Conservation (phyloP, 2,888 invertebrate species). For the Drosophila aldrichi region DNA sequence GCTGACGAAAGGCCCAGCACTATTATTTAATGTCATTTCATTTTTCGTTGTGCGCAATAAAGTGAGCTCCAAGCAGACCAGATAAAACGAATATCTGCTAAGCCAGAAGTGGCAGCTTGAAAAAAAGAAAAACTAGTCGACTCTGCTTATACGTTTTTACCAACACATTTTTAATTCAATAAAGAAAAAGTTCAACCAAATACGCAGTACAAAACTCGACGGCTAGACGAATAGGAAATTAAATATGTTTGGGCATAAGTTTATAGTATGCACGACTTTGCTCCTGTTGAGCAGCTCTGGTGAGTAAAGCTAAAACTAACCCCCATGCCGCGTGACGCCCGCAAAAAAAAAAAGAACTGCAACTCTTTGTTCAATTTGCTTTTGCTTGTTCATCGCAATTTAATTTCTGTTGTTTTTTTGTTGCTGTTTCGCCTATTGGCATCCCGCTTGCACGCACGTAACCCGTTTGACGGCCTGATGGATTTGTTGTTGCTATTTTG, state of each 20-base stretch:
- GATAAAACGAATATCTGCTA: conserved; percentile 7
- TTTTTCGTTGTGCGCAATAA: conserved; percentile 60
- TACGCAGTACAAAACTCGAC: conserved; percentile 6
- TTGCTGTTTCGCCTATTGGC: conserved; percentile 30
- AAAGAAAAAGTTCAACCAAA: conserved; percentile 2
- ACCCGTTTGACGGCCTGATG: conserved; percentile 38
- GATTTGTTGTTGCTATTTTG: conserved; percentile 16
- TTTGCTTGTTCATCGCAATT: conserved; percentile 70
- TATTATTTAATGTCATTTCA: conserved; percentile 56
- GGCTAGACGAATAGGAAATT: conserved; percentile 17
- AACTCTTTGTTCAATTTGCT: conserved; percentile 66
- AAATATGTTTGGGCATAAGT: conserved; percentile 75
- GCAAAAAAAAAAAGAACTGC: conserved; percentile 40
- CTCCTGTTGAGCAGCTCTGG: conserved; percentile 66
- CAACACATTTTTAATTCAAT: neutral
- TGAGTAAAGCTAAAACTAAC: conserved; percentile 63
- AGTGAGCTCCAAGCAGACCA: conserved; percentile 30
- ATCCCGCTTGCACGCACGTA: conserved; percentile 50
- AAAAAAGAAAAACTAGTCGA: conserved; percentile 9
- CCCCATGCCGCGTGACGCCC: conserved; percentile 8
- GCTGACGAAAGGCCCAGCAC: conserved; percentile 50
- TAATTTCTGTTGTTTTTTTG: conserved; percentile 40
- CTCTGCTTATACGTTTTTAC: neutral
- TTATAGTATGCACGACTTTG: conserved; percentile 64
- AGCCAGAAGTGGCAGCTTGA: conserved; percentile 9